Evolutionary conservation across 1,140 invertebrate species (phyloP).

Genomic region (Tetragonula clypearis): DNA sequence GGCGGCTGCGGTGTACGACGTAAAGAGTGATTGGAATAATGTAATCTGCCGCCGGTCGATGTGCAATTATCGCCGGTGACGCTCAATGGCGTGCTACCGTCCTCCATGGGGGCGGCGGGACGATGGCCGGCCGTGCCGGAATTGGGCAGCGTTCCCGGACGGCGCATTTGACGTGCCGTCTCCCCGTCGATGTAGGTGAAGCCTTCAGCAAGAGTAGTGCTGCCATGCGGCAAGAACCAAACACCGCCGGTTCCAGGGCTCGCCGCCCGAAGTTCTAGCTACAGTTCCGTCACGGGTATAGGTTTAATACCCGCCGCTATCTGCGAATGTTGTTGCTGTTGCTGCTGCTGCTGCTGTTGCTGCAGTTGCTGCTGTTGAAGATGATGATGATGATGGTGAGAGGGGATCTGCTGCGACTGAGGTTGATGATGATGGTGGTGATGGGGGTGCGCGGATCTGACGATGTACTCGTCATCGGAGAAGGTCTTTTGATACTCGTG

Average conservation of each 20-base stretch:
- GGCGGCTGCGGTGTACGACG: conserved; percentile 59
- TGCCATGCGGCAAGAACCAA: conserved; percentile 82
- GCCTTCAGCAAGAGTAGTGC: conserved; percentile 87
- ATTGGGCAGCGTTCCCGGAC: conserved; percentile 78
- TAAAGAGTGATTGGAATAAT: conserved; percentile 67
- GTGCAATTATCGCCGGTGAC: conserved; percentile 49
- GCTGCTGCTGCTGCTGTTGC: conserved; percentile 71
- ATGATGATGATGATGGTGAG: conserved; percentile 83
- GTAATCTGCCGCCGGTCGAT: conserved; percentile 33
- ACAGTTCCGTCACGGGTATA: conserved; percentile 95
- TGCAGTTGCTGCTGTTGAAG: conserved; percentile 82
- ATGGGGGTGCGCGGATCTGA: conserved; percentile 82
- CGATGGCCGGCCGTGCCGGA: conserved; percentile 66
- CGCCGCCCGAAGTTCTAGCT: conserved; percentile 93
- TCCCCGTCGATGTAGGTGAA: conserved; percentile 89
- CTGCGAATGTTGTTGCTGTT: conserved; percentile 81
- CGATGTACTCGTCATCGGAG: conserved; percentile 91
- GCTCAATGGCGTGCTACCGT: conserved; percentile 53
- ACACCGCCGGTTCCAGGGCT: conserved; percentile 85
- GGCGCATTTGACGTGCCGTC: conserved; percentile 80
- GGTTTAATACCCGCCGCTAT: conserved; percentile 85
- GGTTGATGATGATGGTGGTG: conserved; percentile 70
- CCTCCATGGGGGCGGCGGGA: conserved; percentile 37
- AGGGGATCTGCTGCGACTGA: conserved; percentile 70
- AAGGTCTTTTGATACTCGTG: conserved; percentile 94